Evolutionary conservation across 2,113 vertebrate species (phyloP).

Genomic region (Peromyscus maniculatus): DNA sequence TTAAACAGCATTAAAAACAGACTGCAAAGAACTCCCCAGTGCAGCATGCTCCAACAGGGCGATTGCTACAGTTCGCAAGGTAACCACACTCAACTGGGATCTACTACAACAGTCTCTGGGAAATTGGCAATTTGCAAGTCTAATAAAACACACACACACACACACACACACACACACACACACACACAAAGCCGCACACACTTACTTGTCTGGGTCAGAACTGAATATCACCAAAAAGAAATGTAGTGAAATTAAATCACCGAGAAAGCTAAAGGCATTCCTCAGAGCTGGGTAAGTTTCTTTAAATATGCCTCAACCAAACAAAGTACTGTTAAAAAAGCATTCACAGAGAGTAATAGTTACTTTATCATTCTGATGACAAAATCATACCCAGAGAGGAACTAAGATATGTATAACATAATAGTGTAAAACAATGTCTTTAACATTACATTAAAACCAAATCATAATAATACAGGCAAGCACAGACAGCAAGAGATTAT

Average conservation of each 20-base stretch:
- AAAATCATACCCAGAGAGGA: not conserved
- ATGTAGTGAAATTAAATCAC: constrained; percentile 78
- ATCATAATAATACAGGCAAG: not conserved
- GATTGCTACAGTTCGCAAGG: constrained; percentile 86
- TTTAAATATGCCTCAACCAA: constrained; percentile 47
- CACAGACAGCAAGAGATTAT: not conserved
- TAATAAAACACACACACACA: constrained; percentile 67
- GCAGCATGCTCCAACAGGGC: constrained; percentile 85
- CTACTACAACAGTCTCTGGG: constrained; percentile 81
- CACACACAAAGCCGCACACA: constrained; percentile 56
- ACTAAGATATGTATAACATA: not conserved
- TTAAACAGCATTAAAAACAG: constrained; percentile 89
- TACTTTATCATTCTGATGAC: constrained; percentile 1
- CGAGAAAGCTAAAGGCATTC: constrained; percentile 77
- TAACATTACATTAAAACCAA: not conserved
- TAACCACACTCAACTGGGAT: constrained; percentile 86
- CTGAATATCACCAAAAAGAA: constrained; percentile 77
- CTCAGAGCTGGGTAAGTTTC: constrained; percentile 44
- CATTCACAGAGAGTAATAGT: not conserved
- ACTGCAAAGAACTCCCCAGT: constrained; percentile 85
- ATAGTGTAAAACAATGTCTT: constrained; percentile 18
- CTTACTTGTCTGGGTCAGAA: constrained; percentile 79
- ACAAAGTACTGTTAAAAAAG: not conserved
- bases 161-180: constrained; percentile 32
- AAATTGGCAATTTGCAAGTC: constrained; percentile 84